phyloP scores from a whole-genome alignment of 2,113 vertebrate genomes.

The Ciconia stormi region DNA sequence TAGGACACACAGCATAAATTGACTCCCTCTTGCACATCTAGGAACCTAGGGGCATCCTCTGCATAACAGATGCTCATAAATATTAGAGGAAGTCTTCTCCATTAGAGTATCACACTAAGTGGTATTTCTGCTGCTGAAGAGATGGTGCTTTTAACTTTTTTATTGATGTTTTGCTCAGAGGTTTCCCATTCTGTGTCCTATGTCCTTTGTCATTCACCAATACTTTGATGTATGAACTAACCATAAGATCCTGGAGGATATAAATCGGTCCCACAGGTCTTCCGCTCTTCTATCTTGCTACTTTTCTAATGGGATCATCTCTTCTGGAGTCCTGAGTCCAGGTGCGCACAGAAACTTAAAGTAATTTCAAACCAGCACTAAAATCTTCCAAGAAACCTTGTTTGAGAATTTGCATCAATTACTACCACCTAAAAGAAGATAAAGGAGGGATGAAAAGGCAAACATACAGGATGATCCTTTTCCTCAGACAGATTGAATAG shows the following conservation, averaged over 20 bases:
- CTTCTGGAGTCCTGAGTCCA: neutral
- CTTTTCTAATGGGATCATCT: neutral
- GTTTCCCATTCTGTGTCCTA: neutral
- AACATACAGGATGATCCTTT: neutral
- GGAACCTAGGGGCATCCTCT: neutral
- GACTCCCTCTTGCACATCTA: neutral
- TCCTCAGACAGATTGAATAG: neutral
- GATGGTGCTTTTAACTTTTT: neutral
- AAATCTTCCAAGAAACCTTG: neutral
- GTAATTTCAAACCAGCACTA: neutral
- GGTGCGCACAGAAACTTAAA: neutral
- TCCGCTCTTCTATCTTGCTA: neutral
- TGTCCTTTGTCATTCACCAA: neutral
- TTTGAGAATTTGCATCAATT: neutral
- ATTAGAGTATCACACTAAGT: neutral
- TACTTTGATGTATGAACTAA: neutral
- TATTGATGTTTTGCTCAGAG: neutral
- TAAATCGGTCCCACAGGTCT: neutral
- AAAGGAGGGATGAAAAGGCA: neutral
- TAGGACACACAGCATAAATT: neutral
- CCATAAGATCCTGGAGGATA: neutral
- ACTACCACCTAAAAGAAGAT: neutral
- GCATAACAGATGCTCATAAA: neutral
- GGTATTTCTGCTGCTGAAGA: neutral
- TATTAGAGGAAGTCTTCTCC: neutral